phyloP scores from a whole-genome alignment of 2,888 invertebrate species.

The Lapara coniferarum region DNA sequence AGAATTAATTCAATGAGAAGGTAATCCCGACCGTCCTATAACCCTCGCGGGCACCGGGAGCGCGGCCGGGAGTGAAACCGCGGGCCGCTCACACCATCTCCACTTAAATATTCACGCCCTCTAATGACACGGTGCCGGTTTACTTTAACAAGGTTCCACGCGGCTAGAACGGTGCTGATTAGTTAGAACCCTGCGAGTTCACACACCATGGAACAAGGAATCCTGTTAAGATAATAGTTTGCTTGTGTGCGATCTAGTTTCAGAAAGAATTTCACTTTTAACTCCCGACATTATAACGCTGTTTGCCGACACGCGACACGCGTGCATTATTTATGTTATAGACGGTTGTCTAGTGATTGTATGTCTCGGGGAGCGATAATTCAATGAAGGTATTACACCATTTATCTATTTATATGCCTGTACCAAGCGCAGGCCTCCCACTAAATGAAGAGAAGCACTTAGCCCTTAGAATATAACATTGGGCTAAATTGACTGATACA shows the following conservation, averaged over 20 bases:
- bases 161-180: neutral
- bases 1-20: conserved; percentile 73
- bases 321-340: neutral
- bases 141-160: conserved; percentile 61
- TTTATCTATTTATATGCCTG: conserved; percentile 16
- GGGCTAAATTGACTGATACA: neutral
- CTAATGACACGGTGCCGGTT: conserved; percentile 74
- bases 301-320: conserved; percentile 8
- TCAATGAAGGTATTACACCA: conserved; percentile 1
- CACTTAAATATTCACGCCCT: conserved; percentile 79
- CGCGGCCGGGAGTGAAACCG: conserved; percentile 49
- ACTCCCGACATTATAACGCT: neutral
- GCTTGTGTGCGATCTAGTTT: conserved; percentile 18
- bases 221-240: conserved; percentile 21
- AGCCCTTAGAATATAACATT: neutral
- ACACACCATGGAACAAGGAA: conserved; percentile 8
- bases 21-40: conserved; percentile 70
- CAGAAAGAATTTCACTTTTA: conserved; percentile 21
- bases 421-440: conserved; percentile 8
- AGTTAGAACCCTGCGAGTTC: conserved; percentile 20
- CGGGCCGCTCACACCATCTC: conserved; percentile 66
- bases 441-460: conserved; percentile 19
- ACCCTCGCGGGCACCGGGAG: conserved; percentile 61
- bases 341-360: neutral
- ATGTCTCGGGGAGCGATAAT: conserved; percentile 14